Evolutionary conservation across 2,797 vertebrate genomes (phyloP).

Genomic region (Clamator glandarius): DNA sequence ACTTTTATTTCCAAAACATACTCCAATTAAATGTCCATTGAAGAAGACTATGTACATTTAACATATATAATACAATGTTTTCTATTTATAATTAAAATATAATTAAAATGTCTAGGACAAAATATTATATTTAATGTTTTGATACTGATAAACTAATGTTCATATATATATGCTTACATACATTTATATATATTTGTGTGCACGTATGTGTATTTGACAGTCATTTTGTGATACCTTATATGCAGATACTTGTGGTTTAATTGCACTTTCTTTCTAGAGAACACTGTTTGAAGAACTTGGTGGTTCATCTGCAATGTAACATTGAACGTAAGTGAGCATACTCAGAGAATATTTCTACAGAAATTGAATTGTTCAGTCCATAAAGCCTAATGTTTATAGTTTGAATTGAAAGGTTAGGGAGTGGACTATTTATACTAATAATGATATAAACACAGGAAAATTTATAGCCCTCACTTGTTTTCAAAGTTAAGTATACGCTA

Average conservation of each 20-base stretch:
- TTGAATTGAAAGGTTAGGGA: slow-evolving; percentile 12
- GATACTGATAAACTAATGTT: background rate
- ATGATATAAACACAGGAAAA: background rate
- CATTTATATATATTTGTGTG: accelerated
- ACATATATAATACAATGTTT: background rate
- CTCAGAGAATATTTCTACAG: background rate
- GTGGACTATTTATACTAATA: background rate
- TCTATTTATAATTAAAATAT: background rate
- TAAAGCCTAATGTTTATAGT: background rate
- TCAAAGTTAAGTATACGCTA: background rate
- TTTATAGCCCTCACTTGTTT: background rate
- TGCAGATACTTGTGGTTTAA: background rate
- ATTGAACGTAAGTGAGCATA: slow-evolving; percentile 81
- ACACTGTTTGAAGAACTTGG: slow-evolving; percentile 75
- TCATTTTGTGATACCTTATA: background rate
- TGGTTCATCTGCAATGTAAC: slow-evolving; percentile 84
- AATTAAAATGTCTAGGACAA: background rate
- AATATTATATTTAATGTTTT: background rate
- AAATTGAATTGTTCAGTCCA: background rate
- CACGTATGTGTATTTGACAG: background rate
- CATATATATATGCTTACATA: background rate
- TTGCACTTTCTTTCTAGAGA: slow-evolving; percentile 79
- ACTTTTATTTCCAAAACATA: background rate
- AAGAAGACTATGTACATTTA: background rate
- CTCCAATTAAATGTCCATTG: background rate